Conservation (phyloP, 2,797 vertebrate species). For the Moxostoma hubbsi region DNA sequence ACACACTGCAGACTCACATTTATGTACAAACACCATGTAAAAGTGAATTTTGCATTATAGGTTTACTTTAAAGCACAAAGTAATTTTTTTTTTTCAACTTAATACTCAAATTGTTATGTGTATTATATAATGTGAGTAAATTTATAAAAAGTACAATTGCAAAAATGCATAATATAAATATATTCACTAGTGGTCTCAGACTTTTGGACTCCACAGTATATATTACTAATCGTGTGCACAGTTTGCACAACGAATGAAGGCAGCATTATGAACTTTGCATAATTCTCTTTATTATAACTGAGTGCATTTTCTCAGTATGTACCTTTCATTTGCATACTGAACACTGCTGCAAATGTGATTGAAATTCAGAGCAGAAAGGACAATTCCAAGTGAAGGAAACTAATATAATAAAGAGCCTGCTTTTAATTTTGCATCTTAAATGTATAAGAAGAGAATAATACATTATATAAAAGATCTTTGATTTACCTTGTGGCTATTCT, state of each 20-base stretch:
- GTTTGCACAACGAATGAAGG: background rate
- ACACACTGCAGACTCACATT: no score
- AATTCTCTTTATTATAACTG: slow-evolving; percentile 10
- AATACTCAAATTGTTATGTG: no score
- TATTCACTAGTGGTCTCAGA: background rate
- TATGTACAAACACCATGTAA: no score
- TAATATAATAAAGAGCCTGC: slow-evolving; percentile 63
- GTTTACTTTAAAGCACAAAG: no score
- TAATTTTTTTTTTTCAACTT: no score
- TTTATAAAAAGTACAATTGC: no score
- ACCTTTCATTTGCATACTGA: background rate
- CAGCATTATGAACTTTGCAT: background rate
- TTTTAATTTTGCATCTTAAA: slow-evolving; percentile 81
- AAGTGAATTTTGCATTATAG: no score
- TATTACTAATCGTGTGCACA: background rate
- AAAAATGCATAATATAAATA: no score
- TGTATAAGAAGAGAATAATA: slow-evolving; percentile 76
- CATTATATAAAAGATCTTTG: slow-evolving; percentile 33
- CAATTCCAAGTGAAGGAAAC: slow-evolving; percentile 57
- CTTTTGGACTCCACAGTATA: slow-evolving; percentile 2
- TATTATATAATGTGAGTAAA: no score
- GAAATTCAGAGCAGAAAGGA: slow-evolving; percentile 30
- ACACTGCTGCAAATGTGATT: slow-evolving; percentile 34
- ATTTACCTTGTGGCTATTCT: no score
- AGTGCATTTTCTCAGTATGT: no score